Base-by-base conservation (phyloP, 2,113 vertebrate genomes). In the Diphyllodes magnificus region DNA sequence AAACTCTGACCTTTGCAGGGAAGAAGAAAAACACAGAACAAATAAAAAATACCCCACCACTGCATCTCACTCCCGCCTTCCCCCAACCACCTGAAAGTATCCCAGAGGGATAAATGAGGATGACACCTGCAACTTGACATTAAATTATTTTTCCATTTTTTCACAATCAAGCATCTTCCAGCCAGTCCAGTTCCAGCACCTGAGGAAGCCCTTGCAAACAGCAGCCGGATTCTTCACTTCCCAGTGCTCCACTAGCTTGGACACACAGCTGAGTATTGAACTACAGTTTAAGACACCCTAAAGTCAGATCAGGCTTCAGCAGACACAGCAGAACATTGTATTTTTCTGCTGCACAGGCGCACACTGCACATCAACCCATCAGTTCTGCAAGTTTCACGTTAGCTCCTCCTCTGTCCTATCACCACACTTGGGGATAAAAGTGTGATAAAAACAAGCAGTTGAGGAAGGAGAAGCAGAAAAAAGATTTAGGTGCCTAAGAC, bases 31-130 rank as follows among this genome's bases (percentile, higher is more conserved):
- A 3, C 19, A 49, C 7, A 28, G 7, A 83, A 63, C 3, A 85
- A 92, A 59, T 0, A 7, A 8, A 59, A 8, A 37, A 14, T 10
- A 4, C 0, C 0, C 4, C 7, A 24, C 11, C 7, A 7, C 18
- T 15, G 22, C 6, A 63, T 24, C 21, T 19, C 21, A 24, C 3
- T 37, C 8, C 49, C 9, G 11, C 5, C 13, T 14, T 59, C 13
- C 18, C 47, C 19, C 9, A 66, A 13, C 3, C 15, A 60, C 15
- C 8, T 57, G 22, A 68, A 69, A 72, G 44, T 0, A 60, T 11
- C 21, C 30, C 28, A 37, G 13, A 25, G 50, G 57, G 11, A n/a
- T 21, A 88, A 72, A 18, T 0, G 1, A 73, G 37, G n/a, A 72
- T 50, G n/a, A 80, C 63, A 50, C 7, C 11, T 80, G 24, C n/a